phyloP scores from a whole-genome alignment of 2,113 vertebrate genomes.

The Istiophorus platypterus region DNA sequence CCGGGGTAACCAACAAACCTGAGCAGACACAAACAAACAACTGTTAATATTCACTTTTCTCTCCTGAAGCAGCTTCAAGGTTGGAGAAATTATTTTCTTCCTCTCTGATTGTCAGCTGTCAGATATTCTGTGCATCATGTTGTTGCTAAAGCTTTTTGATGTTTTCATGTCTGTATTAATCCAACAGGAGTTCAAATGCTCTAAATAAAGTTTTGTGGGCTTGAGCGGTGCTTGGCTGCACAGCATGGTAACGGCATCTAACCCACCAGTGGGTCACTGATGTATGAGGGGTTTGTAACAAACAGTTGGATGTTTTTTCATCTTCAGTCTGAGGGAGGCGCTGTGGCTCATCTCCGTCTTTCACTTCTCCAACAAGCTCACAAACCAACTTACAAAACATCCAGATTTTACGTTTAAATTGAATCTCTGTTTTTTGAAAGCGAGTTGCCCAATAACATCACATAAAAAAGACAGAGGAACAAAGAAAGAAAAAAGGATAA shows the following conservation, averaged over 20 bases:
- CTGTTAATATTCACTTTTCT: not conserved
- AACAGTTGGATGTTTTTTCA: not conserved
- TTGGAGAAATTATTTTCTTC: not conserved
- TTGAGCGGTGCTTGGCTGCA: too few species aligned
- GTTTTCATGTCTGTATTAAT: not conserved
- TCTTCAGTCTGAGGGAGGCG: slow-evolving; percentile 5
- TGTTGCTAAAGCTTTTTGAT: not conserved
- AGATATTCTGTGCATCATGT: not conserved
- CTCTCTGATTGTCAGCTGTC: too few species aligned
- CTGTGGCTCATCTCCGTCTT: not conserved
- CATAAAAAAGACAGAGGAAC: not conserved
- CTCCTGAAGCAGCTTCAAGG: not conserved
- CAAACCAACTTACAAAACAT: not conserved
- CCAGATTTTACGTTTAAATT: not conserved
- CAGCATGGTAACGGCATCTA: too few species aligned
- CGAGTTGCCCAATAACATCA: too few species aligned
- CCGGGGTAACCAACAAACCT: slow-evolving; percentile 87
- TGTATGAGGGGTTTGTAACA: not conserved
- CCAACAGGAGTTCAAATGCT: too few species aligned
- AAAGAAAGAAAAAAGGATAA: not conserved
- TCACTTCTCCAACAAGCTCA: too few species aligned
- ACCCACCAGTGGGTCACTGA: too few species aligned
- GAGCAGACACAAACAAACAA: slow-evolving; percentile 38
- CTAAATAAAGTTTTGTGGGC: too few species aligned
- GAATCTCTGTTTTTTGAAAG: not conserved